These are phyloP conservation scores for Myathropa florea DNA, from an alignment of 2,888 invertebrate species.

Conservation along the genomic window DNA sequence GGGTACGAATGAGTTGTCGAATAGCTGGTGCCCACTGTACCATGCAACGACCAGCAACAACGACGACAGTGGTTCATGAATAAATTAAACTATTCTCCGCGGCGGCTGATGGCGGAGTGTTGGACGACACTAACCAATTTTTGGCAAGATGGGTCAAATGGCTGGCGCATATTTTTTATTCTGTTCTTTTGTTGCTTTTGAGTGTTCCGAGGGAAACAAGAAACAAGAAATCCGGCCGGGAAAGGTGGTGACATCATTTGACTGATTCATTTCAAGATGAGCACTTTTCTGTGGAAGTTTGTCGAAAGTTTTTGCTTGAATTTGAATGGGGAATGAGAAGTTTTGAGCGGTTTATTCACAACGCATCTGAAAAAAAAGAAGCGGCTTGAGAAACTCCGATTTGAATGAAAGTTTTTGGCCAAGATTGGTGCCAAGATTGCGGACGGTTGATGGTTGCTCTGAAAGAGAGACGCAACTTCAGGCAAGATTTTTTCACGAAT, in stretches of 20 bases:
- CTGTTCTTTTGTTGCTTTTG: background rate
- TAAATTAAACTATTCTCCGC: constrained; percentile 32
- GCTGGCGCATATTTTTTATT: background rate
- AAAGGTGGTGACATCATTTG: constrained; percentile 26
- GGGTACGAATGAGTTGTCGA: background rate
- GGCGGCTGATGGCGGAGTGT: background rate
- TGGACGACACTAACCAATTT: background rate
- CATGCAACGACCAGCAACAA: constrained; percentile 24
- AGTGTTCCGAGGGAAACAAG: background rate
- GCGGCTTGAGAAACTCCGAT: background rate
- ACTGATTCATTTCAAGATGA: background rate
- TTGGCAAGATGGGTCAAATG: background rate
- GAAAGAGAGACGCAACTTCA: too few relatives aligned
- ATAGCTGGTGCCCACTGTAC: constrained; percentile 50
- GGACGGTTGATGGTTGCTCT: too few relatives aligned
- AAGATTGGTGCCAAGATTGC: too few relatives aligned
- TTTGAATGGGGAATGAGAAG: background rate
- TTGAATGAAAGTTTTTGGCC: too few relatives aligned
- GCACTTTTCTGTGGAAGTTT: background rate
- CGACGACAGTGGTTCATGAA: constrained; percentile 38
- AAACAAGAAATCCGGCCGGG: background rate
- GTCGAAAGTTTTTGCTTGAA: background rate
- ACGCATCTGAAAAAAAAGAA: background rate
- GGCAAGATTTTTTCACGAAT: too few relatives aligned
- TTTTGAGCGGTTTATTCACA: background rate